Base-by-base conservation (phyloP, 1,140 invertebrate genomes). In the Acromyrmex echinatior region DNA sequence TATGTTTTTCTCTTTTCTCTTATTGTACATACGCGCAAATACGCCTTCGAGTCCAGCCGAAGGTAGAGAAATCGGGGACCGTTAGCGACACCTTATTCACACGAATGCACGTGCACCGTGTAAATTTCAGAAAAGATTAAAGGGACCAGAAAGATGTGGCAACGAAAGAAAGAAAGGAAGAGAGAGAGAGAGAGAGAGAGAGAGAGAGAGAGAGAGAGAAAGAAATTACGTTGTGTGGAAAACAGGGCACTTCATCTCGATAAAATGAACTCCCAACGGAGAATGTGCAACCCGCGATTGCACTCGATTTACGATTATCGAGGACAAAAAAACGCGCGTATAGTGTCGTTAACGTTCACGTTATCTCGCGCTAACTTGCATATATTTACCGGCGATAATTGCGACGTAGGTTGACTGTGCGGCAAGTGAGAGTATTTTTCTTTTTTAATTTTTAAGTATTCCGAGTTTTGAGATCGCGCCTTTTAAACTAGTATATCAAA, bases 61-160 rank as follows among this genome's bases (percentile, higher is more conserved):
- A 84, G 56, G 25, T 58, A 58, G 53, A 68, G 77, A 82, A 71
- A n/a, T 71, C 31, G 84, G 62, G 86, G 79, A 91, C 91, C 88
- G 86, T 91, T 88, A 91, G 86, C 74, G 86, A 92, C 86, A 92
- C 82, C 86, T 91, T 62, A 78, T 90, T 91, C 77, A 79, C 68
- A 51, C 65, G 28, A 70, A 86, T 63, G 86, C 79, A 90, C 86
- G 86, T 90, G 86, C 79, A 84, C 62, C 86, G 35, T 82, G 86
- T 85, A 87, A 89, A 91, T 91, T 89, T 91, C 84, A 78, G 49
- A 28, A 53, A 58, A 79, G 63, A 87, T 87, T 84, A 87, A 87
- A 89, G 45, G 53, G 58, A 86, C 9, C 53, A 39, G 66, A 71
- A 71, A 58, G 31, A 60, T 3, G 39, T 70, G 5, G 21, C 2